These are phyloP conservation scores for Eurystomus gularis DNA, from an alignment of 2,113 vertebrate species.

Conservation along the genomic window DNA sequence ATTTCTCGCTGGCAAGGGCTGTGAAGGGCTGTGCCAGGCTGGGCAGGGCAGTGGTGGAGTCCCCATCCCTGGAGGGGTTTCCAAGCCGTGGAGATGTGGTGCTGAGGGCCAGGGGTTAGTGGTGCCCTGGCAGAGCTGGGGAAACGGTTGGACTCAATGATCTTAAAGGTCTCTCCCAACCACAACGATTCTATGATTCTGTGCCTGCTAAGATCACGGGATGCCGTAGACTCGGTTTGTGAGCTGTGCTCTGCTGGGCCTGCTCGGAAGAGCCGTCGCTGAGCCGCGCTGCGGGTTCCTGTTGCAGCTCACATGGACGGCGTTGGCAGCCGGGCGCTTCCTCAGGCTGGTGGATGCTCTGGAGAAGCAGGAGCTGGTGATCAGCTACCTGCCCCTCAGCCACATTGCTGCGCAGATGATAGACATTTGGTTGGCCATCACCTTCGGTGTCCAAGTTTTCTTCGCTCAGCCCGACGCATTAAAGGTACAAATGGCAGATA, in stretches of 20 bases:
- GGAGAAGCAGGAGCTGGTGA: slow-evolving; percentile 78
- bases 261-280: neutral
- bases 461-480: slow-evolving; percentile 91
- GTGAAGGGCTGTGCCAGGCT: neutral
- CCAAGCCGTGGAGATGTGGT: no score
- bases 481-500: slow-evolving; percentile 76
- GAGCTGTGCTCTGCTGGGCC: neutral
- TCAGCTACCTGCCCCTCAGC: slow-evolving; percentile 96
- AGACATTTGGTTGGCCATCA: slow-evolving; percentile 88
- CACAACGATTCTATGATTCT: neutral
- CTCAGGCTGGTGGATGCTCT: slow-evolving; percentile 30
- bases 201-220: neutral
- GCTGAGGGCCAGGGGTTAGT: no score
- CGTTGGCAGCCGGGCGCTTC: slow-evolving; percentile 5
- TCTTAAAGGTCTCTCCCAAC: neutral
- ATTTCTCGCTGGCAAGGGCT: neutral
- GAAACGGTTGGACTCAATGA: neutral
- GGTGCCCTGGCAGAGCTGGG: neutral
- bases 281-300: rapidly evolving
- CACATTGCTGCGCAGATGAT: slow-evolving; percentile 91
- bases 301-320: slow-evolving; percentile 87
- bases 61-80: neutral
- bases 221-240: rapidly evolving
- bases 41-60: neutral
- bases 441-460: slow-evolving; percentile 74